Conservation (phyloP, 2,113 vertebrate species). For the Phainopepla nitens region DNA sequence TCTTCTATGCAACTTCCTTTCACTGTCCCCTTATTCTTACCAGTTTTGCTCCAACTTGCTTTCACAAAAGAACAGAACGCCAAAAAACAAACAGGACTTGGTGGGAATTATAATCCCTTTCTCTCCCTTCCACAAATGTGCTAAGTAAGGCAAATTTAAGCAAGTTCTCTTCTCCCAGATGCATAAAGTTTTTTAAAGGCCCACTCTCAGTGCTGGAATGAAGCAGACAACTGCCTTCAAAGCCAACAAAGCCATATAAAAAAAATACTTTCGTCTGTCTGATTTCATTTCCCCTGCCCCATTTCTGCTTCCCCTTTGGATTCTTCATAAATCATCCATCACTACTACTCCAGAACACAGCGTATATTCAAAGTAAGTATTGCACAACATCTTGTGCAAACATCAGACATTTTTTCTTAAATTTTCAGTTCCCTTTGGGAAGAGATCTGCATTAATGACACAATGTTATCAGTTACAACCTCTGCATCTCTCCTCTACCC, state of each 20-base stretch:
- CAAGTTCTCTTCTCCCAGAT: neutral
- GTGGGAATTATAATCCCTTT: neutral
- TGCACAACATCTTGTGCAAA: slow-evolving; percentile 18
- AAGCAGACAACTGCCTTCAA: neutral
- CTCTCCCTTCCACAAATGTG: neutral
- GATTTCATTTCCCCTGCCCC: neutral
- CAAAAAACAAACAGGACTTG: neutral
- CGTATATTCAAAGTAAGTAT: neutral
- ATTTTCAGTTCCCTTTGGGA: slow-evolving; percentile 2
- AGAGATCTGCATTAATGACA: neutral
- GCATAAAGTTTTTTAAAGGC: neutral
- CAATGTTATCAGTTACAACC: neutral
- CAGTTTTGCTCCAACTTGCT: neutral
- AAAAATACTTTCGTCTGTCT: neutral
- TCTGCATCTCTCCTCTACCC: neutral
- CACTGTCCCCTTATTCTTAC: neutral
- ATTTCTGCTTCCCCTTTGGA: neutral
- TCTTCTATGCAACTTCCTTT: neutral
- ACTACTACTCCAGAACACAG: neutral
- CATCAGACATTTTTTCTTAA: neutral
- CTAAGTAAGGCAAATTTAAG: neutral
- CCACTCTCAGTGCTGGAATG: neutral
- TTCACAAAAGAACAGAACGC: neutral
- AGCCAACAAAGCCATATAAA: neutral
- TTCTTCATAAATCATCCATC: neutral